Conservation (phyloP, 1,140 invertebrate species). For the Nomia melanderi region DNA sequence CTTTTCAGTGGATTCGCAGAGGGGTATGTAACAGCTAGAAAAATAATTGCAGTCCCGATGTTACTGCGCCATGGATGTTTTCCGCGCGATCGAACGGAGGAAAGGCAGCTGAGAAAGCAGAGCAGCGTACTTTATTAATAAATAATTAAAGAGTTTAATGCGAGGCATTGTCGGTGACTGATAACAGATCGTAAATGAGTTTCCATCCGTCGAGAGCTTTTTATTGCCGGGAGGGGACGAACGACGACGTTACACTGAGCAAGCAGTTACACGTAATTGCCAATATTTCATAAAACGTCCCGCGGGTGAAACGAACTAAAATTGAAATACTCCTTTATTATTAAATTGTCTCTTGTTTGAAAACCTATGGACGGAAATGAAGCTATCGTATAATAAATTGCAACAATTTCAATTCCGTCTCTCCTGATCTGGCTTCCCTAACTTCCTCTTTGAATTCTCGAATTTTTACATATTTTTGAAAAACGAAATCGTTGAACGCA, state of each 20-base stretch:
- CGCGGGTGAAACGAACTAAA: slow-evolving; percentile 36
- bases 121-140: slow-evolving; percentile 66
- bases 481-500: too few species aligned
- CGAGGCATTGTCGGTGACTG: slow-evolving; percentile 10
- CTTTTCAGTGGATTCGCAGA: slow-evolving; percentile 49
- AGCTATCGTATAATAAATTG: neutral
- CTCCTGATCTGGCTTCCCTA: neutral
- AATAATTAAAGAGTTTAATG: slow-evolving; percentile 60
- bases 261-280: slow-evolving; percentile 30
- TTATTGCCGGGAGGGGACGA: neutral
- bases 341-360: slow-evolving; percentile 15
- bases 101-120: slow-evolving; percentile 8
- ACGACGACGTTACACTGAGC: slow-evolving; percentile 25
- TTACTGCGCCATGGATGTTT: slow-evolving; percentile 61
- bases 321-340: slow-evolving; percentile 20
- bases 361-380: neutral
- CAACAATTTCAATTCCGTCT: neutral
- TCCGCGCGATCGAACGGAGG: slow-evolving; percentile 28
- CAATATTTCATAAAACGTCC: slow-evolving; percentile 9
- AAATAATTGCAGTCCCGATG: slow-evolving; percentile 75
- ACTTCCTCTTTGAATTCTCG: neutral
- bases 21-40: slow-evolving; percentile 60
- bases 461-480: too few species aligned
- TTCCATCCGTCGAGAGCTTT: slow-evolving; percentile 19
- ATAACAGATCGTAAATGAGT: slow-evolving; percentile 30